Percentiles rank a stretch among this genome's conserved stretches.
phyloP scores from a whole-genome alignment of 2,113 vertebrate genomes.

The Bos taurus region DNA sequence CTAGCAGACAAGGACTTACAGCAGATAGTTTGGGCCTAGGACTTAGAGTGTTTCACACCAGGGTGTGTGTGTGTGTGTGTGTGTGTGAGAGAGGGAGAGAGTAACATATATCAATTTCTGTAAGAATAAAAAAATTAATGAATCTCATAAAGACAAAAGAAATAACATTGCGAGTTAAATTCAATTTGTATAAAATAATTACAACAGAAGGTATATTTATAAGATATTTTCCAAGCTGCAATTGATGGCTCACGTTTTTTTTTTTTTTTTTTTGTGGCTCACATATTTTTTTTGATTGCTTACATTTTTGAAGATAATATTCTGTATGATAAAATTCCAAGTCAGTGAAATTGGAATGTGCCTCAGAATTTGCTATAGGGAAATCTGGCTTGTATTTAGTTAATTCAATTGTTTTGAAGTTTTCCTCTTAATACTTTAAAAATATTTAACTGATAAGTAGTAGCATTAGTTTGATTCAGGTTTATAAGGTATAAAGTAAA shows the following conservation, averaged over 20 bases:
- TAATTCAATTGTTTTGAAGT: slow-evolving; percentile 1
- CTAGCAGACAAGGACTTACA: not conserved
- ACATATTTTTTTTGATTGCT: not conserved
- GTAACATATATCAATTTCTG: not conserved
- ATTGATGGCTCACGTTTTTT: not conserved
- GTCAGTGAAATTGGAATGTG: not conserved
- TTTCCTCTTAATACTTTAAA: slow-evolving; percentile 22
- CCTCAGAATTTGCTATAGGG: not conserved
- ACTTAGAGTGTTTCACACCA: not conserved
- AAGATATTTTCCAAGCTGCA: slow-evolving; percentile 20
- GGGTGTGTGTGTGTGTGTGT: not conserved
- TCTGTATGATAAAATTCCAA: slow-evolving; percentile 9
- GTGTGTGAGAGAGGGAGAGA: too few relatives aligned
- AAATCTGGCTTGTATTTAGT: slow-evolving; percentile 15
- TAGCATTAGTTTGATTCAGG: not conserved
- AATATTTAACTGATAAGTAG: not conserved
- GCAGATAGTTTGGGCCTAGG: not conserved
- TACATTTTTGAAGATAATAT: not conserved
- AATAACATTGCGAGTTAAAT: slow-evolving; percentile 4
- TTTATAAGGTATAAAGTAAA: slow-evolving; percentile 6
- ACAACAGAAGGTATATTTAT: not conserved
- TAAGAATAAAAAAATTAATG: not conserved
- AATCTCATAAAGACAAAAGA: not conserved
- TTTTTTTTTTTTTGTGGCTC: not conserved
- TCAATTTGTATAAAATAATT: slow-evolving; percentile 32